These are phyloP conservation scores for Thereva nobilitata DNA, from an alignment of 2,888 invertebrate genomes.

Conservation along the genomic window DNA sequence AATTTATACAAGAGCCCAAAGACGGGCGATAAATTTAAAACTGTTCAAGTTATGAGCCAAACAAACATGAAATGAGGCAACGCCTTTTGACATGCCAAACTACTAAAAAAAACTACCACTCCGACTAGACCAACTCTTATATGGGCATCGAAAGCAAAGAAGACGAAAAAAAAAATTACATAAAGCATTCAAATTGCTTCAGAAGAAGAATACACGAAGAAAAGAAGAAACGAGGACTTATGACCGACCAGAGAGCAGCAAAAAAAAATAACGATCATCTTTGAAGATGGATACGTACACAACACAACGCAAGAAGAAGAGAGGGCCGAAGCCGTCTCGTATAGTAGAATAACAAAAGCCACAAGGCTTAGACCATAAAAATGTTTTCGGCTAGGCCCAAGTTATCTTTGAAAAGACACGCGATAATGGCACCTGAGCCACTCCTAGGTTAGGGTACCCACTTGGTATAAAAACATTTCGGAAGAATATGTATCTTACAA, in stretches of 20 bases:
- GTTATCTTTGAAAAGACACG: no score
- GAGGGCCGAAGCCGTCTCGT: no score
- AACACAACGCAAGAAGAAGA: no score
- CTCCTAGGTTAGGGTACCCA: no score
- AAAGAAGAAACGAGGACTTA: neutral
- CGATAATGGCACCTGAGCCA: no score
- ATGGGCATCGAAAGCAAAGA: neutral
- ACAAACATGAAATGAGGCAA: slow-evolving; percentile 20
- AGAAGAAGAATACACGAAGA: slow-evolving; percentile 10
- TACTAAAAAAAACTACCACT: slow-evolving; percentile 7
- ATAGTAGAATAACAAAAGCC: no score
- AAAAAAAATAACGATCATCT: neutral
- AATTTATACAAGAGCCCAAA: neutral
- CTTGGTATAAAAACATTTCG: no score
- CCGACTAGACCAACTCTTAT: neutral
- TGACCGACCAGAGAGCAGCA: slow-evolving; percentile 1
- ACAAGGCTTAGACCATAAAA: no score
- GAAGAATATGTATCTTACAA: no score
- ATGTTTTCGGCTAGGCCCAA: no score
- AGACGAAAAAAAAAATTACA: slow-evolving; percentile 14
- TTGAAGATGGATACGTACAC: neutral
- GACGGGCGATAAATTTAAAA: slow-evolving; percentile 25
- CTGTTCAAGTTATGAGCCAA: slow-evolving; percentile 27
- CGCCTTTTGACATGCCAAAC: slow-evolving; percentile 25
- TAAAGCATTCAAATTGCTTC: slow-evolving; percentile 29